phyloP scores from a whole-genome alignment of 2,888 invertebrate species.

The Heteropelma amictum region DNA sequence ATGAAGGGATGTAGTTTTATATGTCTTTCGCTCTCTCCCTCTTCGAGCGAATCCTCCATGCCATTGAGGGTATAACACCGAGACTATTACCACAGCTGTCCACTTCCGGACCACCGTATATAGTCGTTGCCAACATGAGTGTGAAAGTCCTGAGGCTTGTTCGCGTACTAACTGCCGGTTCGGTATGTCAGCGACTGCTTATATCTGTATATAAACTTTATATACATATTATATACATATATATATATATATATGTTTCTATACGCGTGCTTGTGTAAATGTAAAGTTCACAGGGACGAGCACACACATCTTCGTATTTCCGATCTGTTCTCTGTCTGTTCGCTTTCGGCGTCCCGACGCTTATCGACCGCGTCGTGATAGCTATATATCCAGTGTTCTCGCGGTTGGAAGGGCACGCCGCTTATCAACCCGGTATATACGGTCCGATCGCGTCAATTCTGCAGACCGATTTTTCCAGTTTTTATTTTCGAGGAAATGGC shows the following conservation, averaged over 20 bases:
- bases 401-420: slow-evolving; percentile 36
- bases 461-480: not conserved
- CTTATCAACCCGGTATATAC: slow-evolving; percentile 29
- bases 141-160: slow-evolving; percentile 45
- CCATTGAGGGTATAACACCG: slow-evolving; percentile 41
- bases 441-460: slow-evolving; percentile 15
- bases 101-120: slow-evolving; percentile 47
- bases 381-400: slow-evolving; percentile 28
- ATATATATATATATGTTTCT: not conserved
- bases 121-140: slow-evolving; percentile 43
- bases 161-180: slow-evolving; percentile 32
- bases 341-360: slow-evolving; percentile 35
- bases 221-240: not conserved
- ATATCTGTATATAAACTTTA: not conserved
- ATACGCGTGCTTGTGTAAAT: not conserved
- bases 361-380: slow-evolving; percentile 44
- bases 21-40: slow-evolving; percentile 24
- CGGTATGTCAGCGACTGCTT: not conserved
- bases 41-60: slow-evolving; percentile 47
- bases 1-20: slow-evolving; percentile 13
- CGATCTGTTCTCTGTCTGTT: slow-evolving; percentile 39
- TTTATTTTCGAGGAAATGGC: not conserved
- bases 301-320: slow-evolving; percentile 12
- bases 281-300: not conserved
- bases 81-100: slow-evolving; percentile 51